A percentile compares a stretch with the other conserved stretches of the same genome.
Evolutionary conservation across 2,797 vertebrate genomes (phyloP).

Genomic region (Sebastes diaconus): DNA sequence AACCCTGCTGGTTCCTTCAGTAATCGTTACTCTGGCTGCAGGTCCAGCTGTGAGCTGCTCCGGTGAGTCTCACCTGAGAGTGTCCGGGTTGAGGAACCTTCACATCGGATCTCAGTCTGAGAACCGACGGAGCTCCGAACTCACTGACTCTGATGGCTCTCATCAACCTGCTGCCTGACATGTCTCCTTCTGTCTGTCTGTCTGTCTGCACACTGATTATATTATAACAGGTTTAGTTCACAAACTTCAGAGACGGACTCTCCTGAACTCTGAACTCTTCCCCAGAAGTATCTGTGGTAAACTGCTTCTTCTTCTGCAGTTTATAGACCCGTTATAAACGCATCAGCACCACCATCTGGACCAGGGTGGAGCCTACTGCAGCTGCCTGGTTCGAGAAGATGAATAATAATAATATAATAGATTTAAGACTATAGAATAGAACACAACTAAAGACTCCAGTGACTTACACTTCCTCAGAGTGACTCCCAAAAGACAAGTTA

Average conservation of each 20-base stretch:
- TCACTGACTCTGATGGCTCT: slow-evolving; percentile 88
- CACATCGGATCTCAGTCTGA: slow-evolving; percentile 82
- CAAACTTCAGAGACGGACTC: neutral
- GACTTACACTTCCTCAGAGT: too few species aligned
- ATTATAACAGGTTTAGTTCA: neutral
- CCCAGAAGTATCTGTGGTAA: too few species aligned
- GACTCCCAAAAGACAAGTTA: too few species aligned
- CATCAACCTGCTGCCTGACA: slow-evolving; percentile 85
- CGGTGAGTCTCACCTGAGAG: slow-evolving; percentile 81
- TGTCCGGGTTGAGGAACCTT: slow-evolving; percentile 82
- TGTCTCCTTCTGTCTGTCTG: slow-evolving; percentile 16
- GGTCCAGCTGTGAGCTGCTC: too few species aligned
- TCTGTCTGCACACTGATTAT: slow-evolving; percentile 3
- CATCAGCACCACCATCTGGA: neutral
- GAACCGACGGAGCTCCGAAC: slow-evolving; percentile 90
- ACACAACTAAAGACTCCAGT: too few species aligned
- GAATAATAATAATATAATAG: too few species aligned
- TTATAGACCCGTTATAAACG: accelerated
- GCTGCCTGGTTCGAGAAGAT: accelerated
- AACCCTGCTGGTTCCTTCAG: neutral
- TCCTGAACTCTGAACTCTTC: neutral
- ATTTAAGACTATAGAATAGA: too few species aligned
- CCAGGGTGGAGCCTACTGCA: neutral
- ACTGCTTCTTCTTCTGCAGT: neutral
- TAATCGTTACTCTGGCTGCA: too few species aligned